Conservation (phyloP, 2,888 invertebrate species). For the Zaprionus bogoriensis region DNA sequence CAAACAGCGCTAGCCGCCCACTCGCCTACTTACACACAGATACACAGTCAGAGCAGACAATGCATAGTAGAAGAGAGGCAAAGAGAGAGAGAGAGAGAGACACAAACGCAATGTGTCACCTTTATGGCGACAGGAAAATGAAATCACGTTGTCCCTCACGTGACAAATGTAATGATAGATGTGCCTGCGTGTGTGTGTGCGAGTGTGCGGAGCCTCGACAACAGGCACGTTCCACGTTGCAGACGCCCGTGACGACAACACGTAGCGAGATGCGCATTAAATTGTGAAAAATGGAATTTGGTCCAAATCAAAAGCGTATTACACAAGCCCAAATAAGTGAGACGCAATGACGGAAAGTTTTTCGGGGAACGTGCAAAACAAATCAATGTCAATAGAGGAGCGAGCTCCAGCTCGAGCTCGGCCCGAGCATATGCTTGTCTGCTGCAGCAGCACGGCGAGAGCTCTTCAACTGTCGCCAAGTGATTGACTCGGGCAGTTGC, state of each 20-base stretch:
- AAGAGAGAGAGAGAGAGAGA: constrained; percentile 21
- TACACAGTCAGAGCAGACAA: background rate
- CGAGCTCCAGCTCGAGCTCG: background rate
- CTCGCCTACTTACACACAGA: background rate
- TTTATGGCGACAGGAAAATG: constrained; percentile 77
- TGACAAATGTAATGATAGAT: constrained; percentile 79
- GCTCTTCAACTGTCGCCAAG: constrained; percentile 47
- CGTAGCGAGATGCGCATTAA: constrained; percentile 76
- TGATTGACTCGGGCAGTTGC: constrained; percentile 52
- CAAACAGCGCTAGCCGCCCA: constrained; percentile 17
- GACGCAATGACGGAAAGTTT: constrained; percentile 41
- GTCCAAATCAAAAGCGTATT: constrained; percentile 77
- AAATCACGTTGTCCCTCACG: constrained; percentile 78
- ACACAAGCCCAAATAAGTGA: constrained; percentile 65
- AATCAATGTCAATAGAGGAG: constrained; percentile 62
- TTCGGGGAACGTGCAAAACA: constrained; percentile 51
- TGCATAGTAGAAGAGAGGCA: background rate
- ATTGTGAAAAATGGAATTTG: constrained; percentile 77
- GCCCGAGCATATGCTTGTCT: too few species aligned
- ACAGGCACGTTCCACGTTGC: constrained; percentile 55
- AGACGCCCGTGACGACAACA: constrained; percentile 65
- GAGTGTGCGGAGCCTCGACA: constrained; percentile 4
- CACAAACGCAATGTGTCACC: constrained; percentile 75
- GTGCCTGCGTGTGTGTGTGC: constrained; percentile 27
- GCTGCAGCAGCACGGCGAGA: constrained; percentile 34